Percentiles rank a stretch among this genome's conserved stretches.
These are phyloP conservation scores for Erythrocebus patas DNA, from an alignment of 2,113 vertebrate species.

Conservation along the genomic window DNA sequence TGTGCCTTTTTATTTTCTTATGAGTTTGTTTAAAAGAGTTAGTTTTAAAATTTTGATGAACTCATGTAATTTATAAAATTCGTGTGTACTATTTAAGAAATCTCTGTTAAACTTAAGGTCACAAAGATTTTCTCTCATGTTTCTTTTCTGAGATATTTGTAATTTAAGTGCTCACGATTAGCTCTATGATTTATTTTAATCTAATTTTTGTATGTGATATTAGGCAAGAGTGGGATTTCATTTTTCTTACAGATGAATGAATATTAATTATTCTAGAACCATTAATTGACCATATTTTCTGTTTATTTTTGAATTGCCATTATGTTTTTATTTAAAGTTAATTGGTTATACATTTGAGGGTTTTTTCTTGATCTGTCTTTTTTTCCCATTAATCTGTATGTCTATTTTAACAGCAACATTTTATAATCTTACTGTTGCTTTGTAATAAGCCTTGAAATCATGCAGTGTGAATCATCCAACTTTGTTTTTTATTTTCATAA, in stretches of 20 bases:
- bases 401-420: background rate
- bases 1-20: background rate
- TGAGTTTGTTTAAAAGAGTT: background rate
- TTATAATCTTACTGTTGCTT: background rate
- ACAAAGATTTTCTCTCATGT: background rate
- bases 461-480: background rate
- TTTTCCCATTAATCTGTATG: background rate
- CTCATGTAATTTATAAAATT: background rate
- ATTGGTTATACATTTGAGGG: background rate
- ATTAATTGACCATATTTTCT: background rate
- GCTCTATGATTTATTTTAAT: background rate
- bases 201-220: background rate
- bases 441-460: background rate
- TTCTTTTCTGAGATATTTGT: background rate
- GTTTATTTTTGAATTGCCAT: background rate
- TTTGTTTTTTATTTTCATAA: background rate
- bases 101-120: background rate
- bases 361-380: background rate
- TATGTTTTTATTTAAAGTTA: background rate
- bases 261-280: background rate
- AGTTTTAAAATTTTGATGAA: background rate
- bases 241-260: background rate
- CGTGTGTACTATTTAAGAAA: background rate
- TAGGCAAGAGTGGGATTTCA: background rate
- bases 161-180: background rate